These are phyloP conservation scores for Pimephales promelas DNA, from an alignment of 2,113 vertebrate genomes.

Conservation along the genomic window DNA sequence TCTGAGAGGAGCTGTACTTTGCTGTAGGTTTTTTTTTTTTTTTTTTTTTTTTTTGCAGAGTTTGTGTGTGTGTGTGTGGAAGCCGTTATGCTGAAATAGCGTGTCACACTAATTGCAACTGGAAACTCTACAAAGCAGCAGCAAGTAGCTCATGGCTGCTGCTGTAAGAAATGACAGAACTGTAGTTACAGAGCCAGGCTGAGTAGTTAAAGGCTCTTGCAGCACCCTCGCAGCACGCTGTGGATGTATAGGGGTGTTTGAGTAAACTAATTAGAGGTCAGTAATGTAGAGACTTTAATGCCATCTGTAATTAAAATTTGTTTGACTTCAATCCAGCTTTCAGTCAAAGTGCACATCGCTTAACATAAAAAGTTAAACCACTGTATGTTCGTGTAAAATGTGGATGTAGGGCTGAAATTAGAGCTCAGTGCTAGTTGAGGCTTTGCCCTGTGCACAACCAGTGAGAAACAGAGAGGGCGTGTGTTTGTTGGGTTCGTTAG, in stretches of 20 bases:
- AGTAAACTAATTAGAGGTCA: slow-evolving; percentile 51
- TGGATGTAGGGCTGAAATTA: slow-evolving; percentile 6
- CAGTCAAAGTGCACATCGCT: background rate
- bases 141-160: background rate
- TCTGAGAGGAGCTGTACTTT: too few relatives aligned
- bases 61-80: background rate
- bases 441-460: slow-evolving; percentile 20
- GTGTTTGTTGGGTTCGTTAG: slow-evolving; percentile 31
- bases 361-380: slow-evolving; percentile 24
- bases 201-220: slow-evolving; percentile 18
- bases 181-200: slow-evolving; percentile 34
- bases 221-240: background rate
- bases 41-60: too few relatives aligned
- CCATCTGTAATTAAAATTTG: slow-evolving; percentile 56
- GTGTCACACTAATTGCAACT: slow-evolving; percentile 23
- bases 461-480: background rate
- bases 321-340: slow-evolving; percentile 45
- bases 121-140: slow-evolving; percentile 38
- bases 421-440: slow-evolving; percentile 11
- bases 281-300: slow-evolving; percentile 29
- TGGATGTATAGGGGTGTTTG: slow-evolving; percentile 20
- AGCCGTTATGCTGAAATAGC: background rate
- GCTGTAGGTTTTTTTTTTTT: too few relatives aligned
- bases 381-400: background rate
- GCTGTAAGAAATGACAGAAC: slow-evolving; percentile 43